Evolutionary conservation across 2,888 invertebrate genomes (phyloP).

Genomic region (Amphipyra berbera): DNA sequence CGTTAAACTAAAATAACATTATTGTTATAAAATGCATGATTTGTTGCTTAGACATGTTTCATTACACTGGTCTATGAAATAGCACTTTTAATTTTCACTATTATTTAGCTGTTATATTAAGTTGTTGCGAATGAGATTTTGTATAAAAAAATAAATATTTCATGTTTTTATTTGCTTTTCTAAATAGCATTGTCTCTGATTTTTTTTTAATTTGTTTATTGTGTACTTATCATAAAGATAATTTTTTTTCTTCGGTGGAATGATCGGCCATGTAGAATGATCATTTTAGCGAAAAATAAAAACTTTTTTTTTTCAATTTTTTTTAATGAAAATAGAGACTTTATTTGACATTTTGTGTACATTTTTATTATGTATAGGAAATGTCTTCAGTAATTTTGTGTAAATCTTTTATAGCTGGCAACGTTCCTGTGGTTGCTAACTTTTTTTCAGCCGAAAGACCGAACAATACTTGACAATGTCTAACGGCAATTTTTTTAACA

Average conservation of each 20-base stretch:
- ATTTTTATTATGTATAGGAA: slow-evolving; percentile 48
- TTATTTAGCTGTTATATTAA: slow-evolving; percentile 83
- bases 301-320: slow-evolving; percentile 29
- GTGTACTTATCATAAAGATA: no score
- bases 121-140: slow-evolving; percentile 31
- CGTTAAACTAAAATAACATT: neutral
- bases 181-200: slow-evolving; percentile 16
- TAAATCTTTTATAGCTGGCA: slow-evolving; percentile 57
- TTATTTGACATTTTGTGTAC: slow-evolving; percentile 23
- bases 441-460: slow-evolving; percentile 40
- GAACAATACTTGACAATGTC: slow-evolving; percentile 42
- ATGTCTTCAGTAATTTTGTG: slow-evolving; percentile 37
- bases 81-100: slow-evolving; percentile 61
- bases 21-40: slow-evolving; percentile 48
- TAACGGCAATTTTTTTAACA: slow-evolving; percentile 23
- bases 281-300: neutral
- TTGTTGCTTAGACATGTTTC: slow-evolving; percentile 54
- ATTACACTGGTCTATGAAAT: slow-evolving; percentile 58
- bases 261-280: neutral
- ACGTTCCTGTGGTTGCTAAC: slow-evolving; percentile 52
- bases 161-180: slow-evolving; percentile 14
- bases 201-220: slow-evolving; percentile 5
- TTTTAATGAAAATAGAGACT: slow-evolving; percentile 20
- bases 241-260: neutral
- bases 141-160: slow-evolving; percentile 19